phyloP scores from a whole-genome alignment of 1,140 invertebrate genomes.

The Macrotrachela quadricornifera region DNA sequence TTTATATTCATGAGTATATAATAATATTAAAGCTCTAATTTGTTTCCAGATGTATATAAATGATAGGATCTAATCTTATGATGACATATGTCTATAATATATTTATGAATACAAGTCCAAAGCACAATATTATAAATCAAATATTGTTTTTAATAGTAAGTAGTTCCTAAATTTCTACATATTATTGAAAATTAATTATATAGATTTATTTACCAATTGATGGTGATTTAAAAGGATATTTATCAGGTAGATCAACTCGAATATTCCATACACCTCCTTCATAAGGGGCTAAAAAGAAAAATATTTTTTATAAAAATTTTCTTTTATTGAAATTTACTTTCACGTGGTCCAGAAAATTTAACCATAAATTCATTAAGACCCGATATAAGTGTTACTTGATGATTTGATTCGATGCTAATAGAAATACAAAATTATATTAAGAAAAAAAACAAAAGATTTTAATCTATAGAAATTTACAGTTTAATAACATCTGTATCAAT shows the following conservation, averaged over 20 bases:
- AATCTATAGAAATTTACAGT: conserved; percentile 35
- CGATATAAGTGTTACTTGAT: conserved; percentile 91
- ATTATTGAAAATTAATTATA: neutral
- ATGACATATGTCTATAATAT: no score
- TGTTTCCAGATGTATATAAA: no score
- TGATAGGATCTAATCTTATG: no score
- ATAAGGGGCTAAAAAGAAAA: conserved; percentile 61
- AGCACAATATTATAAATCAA: no score
- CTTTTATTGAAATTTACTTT: conserved; percentile 17
- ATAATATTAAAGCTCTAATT: no score
- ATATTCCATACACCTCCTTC: conserved; percentile 99
- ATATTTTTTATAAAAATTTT: conserved; percentile 7
- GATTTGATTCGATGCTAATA: conserved; percentile 19
- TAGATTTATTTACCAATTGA: conserved; percentile 50
- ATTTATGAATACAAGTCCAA: no score
- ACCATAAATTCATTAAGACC: conserved; percentile 97
- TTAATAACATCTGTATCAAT: conserved; percentile 99
- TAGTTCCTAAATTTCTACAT: no score
- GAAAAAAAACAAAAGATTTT: no score
- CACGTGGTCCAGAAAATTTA: conserved; percentile 86
- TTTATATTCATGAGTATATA: no score
- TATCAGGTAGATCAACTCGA: conserved; percentile 87
- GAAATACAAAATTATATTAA: no score
- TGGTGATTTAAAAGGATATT: conserved; percentile 98
- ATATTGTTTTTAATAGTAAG: no score